Percentiles rank a stretch among this genome's conserved stretches.
These are phyloP conservation scores for Alosa alosa DNA, from an alignment of 2,113 vertebrate genomes.

Conservation along the genomic window DNA sequence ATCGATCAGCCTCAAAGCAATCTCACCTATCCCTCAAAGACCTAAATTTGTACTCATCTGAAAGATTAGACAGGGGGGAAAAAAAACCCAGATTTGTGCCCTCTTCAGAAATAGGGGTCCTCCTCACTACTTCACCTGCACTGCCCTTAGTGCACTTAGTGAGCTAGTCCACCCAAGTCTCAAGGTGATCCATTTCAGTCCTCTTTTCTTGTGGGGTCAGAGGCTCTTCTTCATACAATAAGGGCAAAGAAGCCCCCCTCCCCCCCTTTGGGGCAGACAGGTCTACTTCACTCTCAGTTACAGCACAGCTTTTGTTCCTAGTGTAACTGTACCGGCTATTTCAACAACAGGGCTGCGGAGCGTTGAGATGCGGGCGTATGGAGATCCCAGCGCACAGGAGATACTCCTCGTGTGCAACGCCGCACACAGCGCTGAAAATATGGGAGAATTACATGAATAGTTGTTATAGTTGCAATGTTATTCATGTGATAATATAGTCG, in stretches of 20 bases:
- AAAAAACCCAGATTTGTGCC: background rate
- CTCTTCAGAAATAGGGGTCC: background rate
- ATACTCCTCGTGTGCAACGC: background rate
- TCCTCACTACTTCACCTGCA: background rate
- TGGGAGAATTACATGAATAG: background rate
- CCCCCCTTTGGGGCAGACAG: background rate
- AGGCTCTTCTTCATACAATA: background rate
- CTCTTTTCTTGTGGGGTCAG: background rate
- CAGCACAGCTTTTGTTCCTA: background rate
- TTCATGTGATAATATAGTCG: background rate
- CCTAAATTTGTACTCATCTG: background rate
- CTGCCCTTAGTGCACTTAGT: background rate
- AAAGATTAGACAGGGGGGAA: background rate
- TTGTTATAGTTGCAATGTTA: no score
- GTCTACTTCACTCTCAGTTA: constrained; percentile 14
- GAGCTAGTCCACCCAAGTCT: background rate
- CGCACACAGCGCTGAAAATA: background rate
- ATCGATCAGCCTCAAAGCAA: background rate
- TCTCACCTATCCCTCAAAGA: background rate
- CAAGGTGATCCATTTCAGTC: background rate
- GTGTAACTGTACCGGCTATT: constrained; percentile 2
- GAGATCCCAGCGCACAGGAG: background rate
- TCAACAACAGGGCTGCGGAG: background rate
- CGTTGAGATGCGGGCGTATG: background rate
- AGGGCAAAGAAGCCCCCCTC: background rate